These are phyloP conservation scores for Caenorhabditis drosophilae DNA, from an alignment of 2,888 invertebrate genomes.

Conservation along the genomic window DNA sequence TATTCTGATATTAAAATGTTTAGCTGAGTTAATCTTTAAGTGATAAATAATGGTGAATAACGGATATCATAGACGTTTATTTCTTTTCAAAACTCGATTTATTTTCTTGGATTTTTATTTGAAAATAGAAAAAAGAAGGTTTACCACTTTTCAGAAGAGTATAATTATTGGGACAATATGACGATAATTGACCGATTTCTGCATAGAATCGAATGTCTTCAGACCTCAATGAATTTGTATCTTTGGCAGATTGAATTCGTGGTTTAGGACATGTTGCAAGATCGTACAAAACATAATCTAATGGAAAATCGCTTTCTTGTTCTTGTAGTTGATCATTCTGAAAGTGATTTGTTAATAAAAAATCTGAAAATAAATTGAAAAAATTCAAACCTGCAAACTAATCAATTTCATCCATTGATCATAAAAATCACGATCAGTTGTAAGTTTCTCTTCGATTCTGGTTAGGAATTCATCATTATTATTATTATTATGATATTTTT, in stretches of 20 bases:
- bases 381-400: slow-evolving; percentile 40
- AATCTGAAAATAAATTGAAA: background rate
- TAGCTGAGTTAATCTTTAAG: too few relatives aligned
- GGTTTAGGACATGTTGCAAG: slow-evolving; percentile 23
- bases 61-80: too few relatives aligned
- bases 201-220: slow-evolving; percentile 37
- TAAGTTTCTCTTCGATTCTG: slow-evolving; percentile 50
- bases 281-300: slow-evolving; percentile 38
- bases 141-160: slow-evolving; percentile 42
- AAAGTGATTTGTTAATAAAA: slow-evolving; percentile 6
- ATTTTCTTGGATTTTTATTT: too few relatives aligned
- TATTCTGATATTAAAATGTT: too few relatives aligned
- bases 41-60: too few relatives aligned
- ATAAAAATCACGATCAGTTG: slow-evolving; percentile 52
- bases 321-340: slow-evolving; percentile 41
- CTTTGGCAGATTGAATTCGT: slow-evolving; percentile 11
- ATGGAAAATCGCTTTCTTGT: slow-evolving; percentile 39
- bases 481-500: slow-evolving; percentile 2
- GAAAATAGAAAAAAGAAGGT: too few relatives aligned
- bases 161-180: slow-evolving; percentile 51
- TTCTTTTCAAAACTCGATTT: too few relatives aligned
- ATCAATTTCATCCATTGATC: slow-evolving; percentile 54
- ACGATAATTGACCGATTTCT: slow-evolving; percentile 55
- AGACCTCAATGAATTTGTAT: slow-evolving; percentile 26
- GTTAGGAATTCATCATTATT: slow-evolving; percentile 35